Conservation (phyloP, 2,797 vertebrate genomes). For the Kryptolebias ocellatus region DNA sequence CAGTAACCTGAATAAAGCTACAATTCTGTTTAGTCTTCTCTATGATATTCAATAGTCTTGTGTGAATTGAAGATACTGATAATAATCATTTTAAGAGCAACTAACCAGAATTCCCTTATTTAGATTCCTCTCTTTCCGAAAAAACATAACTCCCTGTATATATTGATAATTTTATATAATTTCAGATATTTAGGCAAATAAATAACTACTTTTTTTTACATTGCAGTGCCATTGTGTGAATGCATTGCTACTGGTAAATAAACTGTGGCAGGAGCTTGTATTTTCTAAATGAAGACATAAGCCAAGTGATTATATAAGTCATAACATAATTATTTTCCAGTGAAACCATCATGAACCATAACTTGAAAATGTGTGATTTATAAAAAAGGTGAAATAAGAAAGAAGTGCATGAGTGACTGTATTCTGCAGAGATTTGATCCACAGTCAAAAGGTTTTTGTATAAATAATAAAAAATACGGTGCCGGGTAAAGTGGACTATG, state of each 20-base stretch:
- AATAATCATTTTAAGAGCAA: too few species aligned
- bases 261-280: neutral
- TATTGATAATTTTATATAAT: too few species aligned
- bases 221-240: neutral
- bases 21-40: too few species aligned
- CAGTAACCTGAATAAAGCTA: too few species aligned
- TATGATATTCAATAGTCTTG: too few species aligned
- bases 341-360: neutral
- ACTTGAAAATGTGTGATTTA: conserved; percentile 6
- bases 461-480: conserved; percentile 40
- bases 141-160: too few species aligned
- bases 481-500: conserved; percentile 17
- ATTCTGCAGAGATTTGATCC: conserved; percentile 16
- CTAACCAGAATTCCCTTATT: too few species aligned
- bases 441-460: conserved; percentile 16
- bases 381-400: conserved; percentile 7
- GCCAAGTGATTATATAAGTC: neutral
- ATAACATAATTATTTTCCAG: neutral
- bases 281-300: neutral
- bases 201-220: neutral
- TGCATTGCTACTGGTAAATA: neutral
- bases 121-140: too few species aligned
- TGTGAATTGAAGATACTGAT: too few species aligned
- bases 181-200: neutral
- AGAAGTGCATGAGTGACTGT: neutral